These are phyloP conservation scores for Eristalis arbustorum DNA, from an alignment of 2,888 invertebrate genomes.

Conservation along the genomic window DNA sequence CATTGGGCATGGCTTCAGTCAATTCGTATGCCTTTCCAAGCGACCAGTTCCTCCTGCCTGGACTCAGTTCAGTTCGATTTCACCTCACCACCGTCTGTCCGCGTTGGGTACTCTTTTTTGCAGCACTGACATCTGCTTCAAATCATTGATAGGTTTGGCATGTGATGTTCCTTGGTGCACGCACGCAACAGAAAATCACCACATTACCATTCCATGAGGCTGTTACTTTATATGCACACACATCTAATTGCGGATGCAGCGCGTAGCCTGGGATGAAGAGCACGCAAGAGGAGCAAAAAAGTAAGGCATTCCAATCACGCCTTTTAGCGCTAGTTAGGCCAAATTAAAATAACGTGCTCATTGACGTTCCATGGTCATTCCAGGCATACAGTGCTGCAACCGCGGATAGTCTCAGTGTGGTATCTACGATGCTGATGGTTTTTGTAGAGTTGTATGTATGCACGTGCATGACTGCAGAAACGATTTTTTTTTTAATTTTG, in stretches of 20 bases:
- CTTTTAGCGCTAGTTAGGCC: conserved; percentile 65
- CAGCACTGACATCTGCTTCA: conserved; percentile 63
- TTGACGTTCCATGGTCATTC: conserved; percentile 54
- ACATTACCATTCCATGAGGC: conserved; percentile 52
- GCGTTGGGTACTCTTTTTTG: background rate
- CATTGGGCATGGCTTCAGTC: background rate
- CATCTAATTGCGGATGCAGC: conserved; percentile 53
- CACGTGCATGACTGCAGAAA: background rate
- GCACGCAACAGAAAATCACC: conserved; percentile 58
- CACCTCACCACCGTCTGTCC: conserved; percentile 3
- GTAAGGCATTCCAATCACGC: conserved; percentile 63
- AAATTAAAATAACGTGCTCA: conserved; percentile 63
- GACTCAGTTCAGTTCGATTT: conserved; percentile 37
- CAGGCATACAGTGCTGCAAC: conserved; percentile 14
- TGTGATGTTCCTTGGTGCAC: conserved; percentile 52
- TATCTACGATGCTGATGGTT: conserved; percentile 27
- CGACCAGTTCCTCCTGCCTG: conserved; percentile 5
- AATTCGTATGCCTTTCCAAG: background rate
- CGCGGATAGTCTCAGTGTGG: conserved; percentile 31
- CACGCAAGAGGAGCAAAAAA: conserved; percentile 1
- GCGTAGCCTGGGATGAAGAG: conserved; percentile 18
- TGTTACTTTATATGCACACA: conserved; percentile 45
- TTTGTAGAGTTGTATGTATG: background rate
- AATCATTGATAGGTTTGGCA: conserved; percentile 52
- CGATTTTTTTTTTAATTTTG: background rate